phyloP scores from a whole-genome alignment of 2,797 vertebrate species.

The Mormyrops boulengeri region DNA sequence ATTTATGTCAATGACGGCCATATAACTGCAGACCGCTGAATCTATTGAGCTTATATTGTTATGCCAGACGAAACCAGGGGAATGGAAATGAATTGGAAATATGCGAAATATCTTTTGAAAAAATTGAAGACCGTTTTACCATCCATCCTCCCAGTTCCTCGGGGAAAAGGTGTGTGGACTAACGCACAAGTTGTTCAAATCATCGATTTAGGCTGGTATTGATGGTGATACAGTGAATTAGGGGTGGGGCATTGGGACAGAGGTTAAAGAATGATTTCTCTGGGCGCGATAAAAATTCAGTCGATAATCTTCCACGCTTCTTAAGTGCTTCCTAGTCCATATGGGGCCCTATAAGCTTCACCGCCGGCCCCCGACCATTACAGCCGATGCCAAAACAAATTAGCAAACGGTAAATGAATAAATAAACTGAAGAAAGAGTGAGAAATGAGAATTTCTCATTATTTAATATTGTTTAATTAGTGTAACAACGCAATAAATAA shows the following conservation, averaged over 20 bases:
- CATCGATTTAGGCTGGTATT: background rate
- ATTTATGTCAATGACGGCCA: background rate
- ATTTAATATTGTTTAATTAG: background rate
- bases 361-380: background rate
- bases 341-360: background rate
- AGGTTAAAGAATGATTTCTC: background rate
- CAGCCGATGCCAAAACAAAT: background rate
- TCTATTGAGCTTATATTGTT: background rate
- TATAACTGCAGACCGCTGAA: background rate
- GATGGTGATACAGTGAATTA: background rate
- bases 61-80: background rate
- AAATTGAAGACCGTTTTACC: background rate
- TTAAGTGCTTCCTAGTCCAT: background rate
- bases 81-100: background rate
- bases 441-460: background rate
- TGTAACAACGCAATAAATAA: background rate
- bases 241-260: background rate
- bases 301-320: background rate
- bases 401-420: background rate
- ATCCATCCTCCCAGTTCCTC: background rate
- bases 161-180: background rate
- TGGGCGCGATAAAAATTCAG: background rate
- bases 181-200: background rate
- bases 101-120: background rate
- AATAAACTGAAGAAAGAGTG: background rate